Evolutionary conservation across 2,888 invertebrate genomes (phyloP), one percentile per base, ranked within the genome.

Genomic region (Leptopilina myrica): DNA sequence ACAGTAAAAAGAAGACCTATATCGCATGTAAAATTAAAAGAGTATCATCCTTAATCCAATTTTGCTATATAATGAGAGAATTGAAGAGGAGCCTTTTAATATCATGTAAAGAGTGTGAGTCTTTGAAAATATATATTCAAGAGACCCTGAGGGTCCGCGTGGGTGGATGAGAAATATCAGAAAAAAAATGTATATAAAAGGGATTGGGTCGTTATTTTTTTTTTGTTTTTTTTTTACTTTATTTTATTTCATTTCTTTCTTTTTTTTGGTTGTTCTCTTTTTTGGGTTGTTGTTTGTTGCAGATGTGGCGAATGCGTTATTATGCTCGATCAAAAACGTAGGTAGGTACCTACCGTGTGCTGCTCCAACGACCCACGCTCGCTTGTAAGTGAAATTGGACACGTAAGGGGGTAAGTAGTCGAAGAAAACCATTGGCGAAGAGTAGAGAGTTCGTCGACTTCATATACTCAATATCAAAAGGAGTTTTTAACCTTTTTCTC

Each of bases 241-340:
- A 20, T 20, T 20, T 20, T 20, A 20, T 20, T 20, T 20, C 20
- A 43, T 43, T 43, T 43, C n/a, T n/a, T n/a, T n/a, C n/a, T n/a
- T 43, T 43, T 20, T 43, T 76, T 1, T 49, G 12, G 4, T 49
- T 49, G 20, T 20, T 20, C 20, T 49, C 20, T 20, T 49, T 49
- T 49, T 20, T 20, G 20, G 49, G 49, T 49, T 77, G 76, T 73
- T 79, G 73, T 76, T 33, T 67, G 76, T 75, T 78, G 64, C 79
- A 82, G 78, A 80, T 81, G 81, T 78, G 81, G 83, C 78, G 79
- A 80, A 83, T 83, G 77, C 81, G 80, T 79, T 83, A 84, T 84
- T 82, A 82, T 81, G 80, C 67, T 56, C 67, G 79, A 76, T 79
- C 77, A 76, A 78, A 49, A 79, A 79, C 40, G 76, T 81, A 79